Base-by-base conservation (phyloP, 2,113 vertebrate species). In the Neotoma lepida region DNA sequence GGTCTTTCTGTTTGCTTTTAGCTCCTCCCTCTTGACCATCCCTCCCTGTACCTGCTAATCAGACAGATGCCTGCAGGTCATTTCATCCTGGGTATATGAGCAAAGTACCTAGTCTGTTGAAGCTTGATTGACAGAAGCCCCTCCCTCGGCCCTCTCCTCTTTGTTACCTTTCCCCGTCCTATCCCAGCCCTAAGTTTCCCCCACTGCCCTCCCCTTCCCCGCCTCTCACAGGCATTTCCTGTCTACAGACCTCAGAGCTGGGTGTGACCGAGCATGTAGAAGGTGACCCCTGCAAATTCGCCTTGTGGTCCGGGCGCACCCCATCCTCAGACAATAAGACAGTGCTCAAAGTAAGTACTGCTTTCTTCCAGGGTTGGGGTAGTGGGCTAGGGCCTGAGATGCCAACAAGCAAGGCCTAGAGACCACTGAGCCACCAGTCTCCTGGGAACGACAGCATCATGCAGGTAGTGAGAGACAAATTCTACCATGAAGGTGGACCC, bases 191-290 rank as follows among this genome's bases (percentile, higher is more conserved):
- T 97, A 92, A 97, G 96, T 94, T 93, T 95, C 94, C 97, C 82
- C 97, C 96, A 97, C 97, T 90, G 91, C 97, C 97, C 91, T 95
- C 84, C 97, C 97, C 97, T 97, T 96, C 97, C 97, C 96, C 91
- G 96, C 96, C 97, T 97, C 97, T 97, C 97, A 97, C 92, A 97
- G 97, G 97, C 98, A 95, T 98, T 89, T 98, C 88, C 95, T 97
- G 96, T 96, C 94, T 94, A 92, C 95, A 99, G 99, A 99, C 99
- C 88, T 99, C 99, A 91, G 99, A 99, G 98, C 96, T 99, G 98
- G 99, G 99, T 93, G 99, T 99, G 95, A 99, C 99, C 0, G 99
- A 99, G 94, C 99, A 99, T 12, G 99, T 99, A n/a, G 99, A 99
- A 98, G 99, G 99, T 6, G 99, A 99, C 96, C 98, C 99, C 44